Evolutionary conservation across 2,797 vertebrate genomes (phyloP), one percentile per base, ranked within the genome.

Genomic region (Cetoscarus ocellatus): DNA sequence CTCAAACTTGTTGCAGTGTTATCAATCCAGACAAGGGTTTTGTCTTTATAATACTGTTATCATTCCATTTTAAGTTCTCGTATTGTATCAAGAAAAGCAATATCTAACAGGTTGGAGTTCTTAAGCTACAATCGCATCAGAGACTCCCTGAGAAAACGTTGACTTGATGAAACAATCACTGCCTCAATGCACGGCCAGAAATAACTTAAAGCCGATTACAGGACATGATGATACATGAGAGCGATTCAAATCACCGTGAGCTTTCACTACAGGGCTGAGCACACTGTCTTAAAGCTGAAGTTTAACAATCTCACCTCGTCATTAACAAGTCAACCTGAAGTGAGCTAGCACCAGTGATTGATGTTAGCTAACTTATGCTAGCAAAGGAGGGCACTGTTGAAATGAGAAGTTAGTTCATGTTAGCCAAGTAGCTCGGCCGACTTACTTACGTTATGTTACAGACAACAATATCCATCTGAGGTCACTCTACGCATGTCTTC

Each of bases 181-280:
- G 52, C 14, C 56, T 56, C 47, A 12, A 47, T 12, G 59, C 54
- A 15, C 70, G 9, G 77, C 77, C 84, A 74, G 17, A 83, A 89
- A 89, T 89, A 88, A 84, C 61, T 61, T 60, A 76, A 80, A 89
- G 60, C 53, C 44, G 61, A 88, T 73, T 79, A 88, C n/a, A 45
- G 39, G 64, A 70, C 77, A 80, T 61, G 80, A 79, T 86, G 70
- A 88, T 67, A 69, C 71, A 79, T 43, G n/a, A 53, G 50, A 62
- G 58, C 11, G 35, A 68, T 19, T 47, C 42, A 17, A 61, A 6
- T 42, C 40, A 59, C 47, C 12, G n/a, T 27, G 59, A 54, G 7
- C n/a, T 12, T 40, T 34, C 55, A 0, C 42, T 0, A 18, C 17
- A 39, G 42, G 10, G 44, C 19, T 10, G 14, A 7, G 3, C 0